Conservation (phyloP, 2,113 vertebrate genomes). For the Actenoides hombroni region DNA sequence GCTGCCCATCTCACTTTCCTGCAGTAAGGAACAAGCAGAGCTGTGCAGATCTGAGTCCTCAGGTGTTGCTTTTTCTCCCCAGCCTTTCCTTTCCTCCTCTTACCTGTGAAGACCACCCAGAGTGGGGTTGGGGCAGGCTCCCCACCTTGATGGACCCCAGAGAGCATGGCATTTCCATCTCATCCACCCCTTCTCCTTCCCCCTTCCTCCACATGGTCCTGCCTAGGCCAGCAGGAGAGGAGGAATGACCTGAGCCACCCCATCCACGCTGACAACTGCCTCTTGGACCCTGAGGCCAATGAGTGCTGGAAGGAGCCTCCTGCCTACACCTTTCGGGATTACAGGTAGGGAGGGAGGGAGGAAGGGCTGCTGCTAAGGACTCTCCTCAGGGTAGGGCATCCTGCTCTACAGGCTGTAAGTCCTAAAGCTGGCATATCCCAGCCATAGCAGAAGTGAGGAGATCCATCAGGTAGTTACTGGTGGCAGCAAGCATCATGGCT, state of each 20-base stretch:
- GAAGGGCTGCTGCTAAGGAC: neutral
- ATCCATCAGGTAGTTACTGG: neutral
- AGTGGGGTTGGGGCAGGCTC: neutral
- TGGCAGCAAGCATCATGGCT: neutral
- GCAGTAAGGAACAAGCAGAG: neutral
- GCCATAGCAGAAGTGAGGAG: neutral
- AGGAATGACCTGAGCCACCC: constrained; percentile 96
- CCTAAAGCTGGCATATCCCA: neutral
- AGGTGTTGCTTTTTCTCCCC: neutral
- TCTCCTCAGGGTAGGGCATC: neutral
- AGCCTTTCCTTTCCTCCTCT: neutral
- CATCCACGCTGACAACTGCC: constrained; percentile 97
- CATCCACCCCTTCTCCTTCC: neutral
- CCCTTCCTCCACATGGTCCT: neutral
- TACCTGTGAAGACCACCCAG: neutral
- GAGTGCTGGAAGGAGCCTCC: constrained; percentile 98
- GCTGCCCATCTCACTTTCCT: neutral
- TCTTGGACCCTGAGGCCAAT: constrained; percentile 91
- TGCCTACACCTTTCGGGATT: constrained; percentile 94
- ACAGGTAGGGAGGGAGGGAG: constrained; percentile 78
- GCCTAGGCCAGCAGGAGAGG: constrained; percentile 90
- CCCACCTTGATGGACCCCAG: neutral
- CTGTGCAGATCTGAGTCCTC: neutral
- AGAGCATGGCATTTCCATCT: neutral
- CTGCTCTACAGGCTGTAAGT: neutral